Evolutionary conservation across 2,113 vertebrate species (phyloP), one percentile per base, ranked within the genome.

Genomic region (Mungos mungo): DNA sequence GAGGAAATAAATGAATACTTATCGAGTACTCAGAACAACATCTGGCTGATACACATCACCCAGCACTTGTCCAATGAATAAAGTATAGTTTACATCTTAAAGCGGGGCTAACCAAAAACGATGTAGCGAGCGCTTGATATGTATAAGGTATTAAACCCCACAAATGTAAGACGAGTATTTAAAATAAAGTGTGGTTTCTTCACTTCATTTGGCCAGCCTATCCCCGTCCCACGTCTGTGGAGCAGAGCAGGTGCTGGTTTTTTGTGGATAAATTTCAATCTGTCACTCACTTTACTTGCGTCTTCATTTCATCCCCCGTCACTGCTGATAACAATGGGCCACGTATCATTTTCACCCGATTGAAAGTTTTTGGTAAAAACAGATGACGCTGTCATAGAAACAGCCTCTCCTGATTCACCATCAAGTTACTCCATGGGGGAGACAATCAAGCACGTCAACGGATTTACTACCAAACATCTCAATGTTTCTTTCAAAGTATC

Each of bases 111-210:
- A 57, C n/a, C 54, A 93, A 57, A 68, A 92, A 65, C 82, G 8
- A 91, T 35, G 63, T 19, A n/a, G 33, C 23, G 7, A 68, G 13
- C 84, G 21, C 45, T n/a, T 91, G 45, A 97, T 52, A 77, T 2
- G 2, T 27, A 16, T 27, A 76, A 35, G 18, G 47, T 47, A 65
- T 45, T 21, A 79, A 50, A 86, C 8, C 60, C 66, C 27, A 84
- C 31, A 52, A 74, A 88, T 74, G 35, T 25, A 76, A 88, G 84
- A 27, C 4, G 6, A 54, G 33, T 35, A 25, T 66, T 71, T 57
- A 94, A 80, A 96, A 88, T 90, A 90, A 92, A 95, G 50, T 47
- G 2, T 16, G 60, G 63, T 57, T 72, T 15, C 11, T 65, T 93
- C 8, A 91, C 93, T 80, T 76, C 10, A 86, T 41, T 83, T 90